Base-by-base conservation (phyloP, 2,888 invertebrate genomes). In the Chirona hameri region DNA sequence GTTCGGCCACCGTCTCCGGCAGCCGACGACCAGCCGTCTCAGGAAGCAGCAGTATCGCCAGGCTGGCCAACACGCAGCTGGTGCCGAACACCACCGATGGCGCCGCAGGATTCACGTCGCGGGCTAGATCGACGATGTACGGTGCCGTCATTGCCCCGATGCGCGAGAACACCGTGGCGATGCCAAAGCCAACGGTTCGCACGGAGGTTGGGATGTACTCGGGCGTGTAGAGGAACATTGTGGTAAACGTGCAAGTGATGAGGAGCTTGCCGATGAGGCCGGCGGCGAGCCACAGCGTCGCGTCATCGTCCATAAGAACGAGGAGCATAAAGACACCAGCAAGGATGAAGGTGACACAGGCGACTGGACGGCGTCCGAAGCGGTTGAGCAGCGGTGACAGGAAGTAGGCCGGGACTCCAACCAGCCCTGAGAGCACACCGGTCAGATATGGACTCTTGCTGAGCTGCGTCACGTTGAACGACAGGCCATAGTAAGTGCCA, bases 131-230 rank as follows among this genome's bases (percentile, higher is more conserved):
- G 12, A 48, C 48, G 9, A 48, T 12, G 12, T 10, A 48, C 48
- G 48, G 48, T 7, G 48, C 48, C 48, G 12, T 12, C 48, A 48
- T 48, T 12, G 48, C 48, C 48, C 48, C 48, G 48, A 48, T 10
- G 9, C 48, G 48, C 48, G 48, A 89, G 31, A 9, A 72, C 27
- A 31, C 31, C 14, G 9, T 29, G 29, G 72, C 72, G 9, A 72
- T 2, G 10, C 72, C 72, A 27, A 72, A 31, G 27, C 29, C 85
- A 89, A 88, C 85, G n/a, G n/a, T n/a, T n/a, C n/a, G n/a, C n/a
- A n/a, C n/a, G n/a, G n/a, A n/a, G n/a, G n/a, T n/a, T n/a, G n/a
- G n/a, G n/a, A n/a, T n/a, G n/a, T n/a, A n/a, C n/a, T n/a, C n/a
- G n/a, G n/a, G n/a, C n/a, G n/a, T 89, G 88, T 1, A 55, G 15